These are phyloP conservation scores for Rafetus swinhoei DNA, from an alignment of 2,113 vertebrate species.

Conservation along the genomic window DNA sequence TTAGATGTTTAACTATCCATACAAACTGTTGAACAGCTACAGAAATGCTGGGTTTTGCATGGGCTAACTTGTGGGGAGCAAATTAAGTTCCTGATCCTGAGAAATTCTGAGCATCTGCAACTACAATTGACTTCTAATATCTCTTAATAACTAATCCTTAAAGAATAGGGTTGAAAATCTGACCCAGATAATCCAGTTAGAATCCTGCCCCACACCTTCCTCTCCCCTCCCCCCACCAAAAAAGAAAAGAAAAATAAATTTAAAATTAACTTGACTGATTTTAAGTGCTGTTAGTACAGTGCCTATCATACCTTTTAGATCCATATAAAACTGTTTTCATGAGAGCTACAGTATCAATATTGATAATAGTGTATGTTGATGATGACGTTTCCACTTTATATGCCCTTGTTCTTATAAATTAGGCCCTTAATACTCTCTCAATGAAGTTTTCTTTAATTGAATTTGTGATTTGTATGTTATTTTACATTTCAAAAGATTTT, in stretches of 20 bases:
- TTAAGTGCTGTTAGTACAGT: not conserved
- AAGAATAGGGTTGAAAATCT: not conserved
- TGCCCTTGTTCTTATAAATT: not conserved
- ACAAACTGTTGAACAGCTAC: not conserved
- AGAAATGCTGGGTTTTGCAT: not conserved
- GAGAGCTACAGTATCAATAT: not conserved
- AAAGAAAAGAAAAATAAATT: not conserved
- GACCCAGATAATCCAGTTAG: not conserved
- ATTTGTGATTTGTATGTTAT: not conserved
- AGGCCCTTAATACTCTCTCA: not conserved
- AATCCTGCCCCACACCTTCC: not conserved
- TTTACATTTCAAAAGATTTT: conserved; percentile 20
- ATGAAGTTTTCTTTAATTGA: conserved; percentile 2
- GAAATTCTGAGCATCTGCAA: not conserved
- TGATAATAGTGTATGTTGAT: not conserved
- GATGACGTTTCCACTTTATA: not conserved
- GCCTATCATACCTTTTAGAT: not conserved
- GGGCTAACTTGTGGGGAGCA: not conserved
- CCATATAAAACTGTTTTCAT: conserved; percentile 9
- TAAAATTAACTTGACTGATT: not conserved
- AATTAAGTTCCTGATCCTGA: not conserved
- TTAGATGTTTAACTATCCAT: not conserved
- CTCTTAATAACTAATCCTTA: not conserved
- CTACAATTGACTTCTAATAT: not conserved
- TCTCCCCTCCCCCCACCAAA: not conserved